phyloP scores from a whole-genome alignment of 2,797 vertebrate species.

The Lemur catta region DNA sequence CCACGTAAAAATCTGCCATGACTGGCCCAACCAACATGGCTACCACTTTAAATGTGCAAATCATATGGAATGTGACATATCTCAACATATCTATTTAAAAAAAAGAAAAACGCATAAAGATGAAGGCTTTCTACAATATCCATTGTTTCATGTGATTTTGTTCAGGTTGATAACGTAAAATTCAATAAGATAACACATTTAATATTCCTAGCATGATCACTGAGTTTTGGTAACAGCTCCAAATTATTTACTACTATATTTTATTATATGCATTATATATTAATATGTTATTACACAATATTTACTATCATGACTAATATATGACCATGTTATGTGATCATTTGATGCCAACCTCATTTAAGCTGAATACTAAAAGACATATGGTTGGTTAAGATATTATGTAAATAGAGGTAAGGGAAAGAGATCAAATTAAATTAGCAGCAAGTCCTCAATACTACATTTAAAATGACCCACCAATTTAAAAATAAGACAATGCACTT shows the following conservation, averaged over 20 bases:
- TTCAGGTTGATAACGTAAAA: not conserved
- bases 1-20: not conserved
- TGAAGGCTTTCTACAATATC: not conserved
- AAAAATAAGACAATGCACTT: constrained; percentile 58
- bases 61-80: not conserved
- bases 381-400: not conserved
- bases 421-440: not conserved
- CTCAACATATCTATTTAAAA: not conserved
- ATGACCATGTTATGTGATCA: not conserved
- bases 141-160: not conserved
- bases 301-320: not conserved
- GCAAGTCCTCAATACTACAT: not conserved
- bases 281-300: not conserved
- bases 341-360: not conserved
- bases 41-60: not conserved
- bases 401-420: not conserved
- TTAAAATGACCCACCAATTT: constrained; percentile 48
- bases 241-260: not conserved
- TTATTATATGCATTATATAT: not conserved
- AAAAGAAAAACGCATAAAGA: not conserved
- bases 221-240: not conserved
- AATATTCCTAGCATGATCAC: not conserved
- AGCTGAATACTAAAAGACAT: not conserved
- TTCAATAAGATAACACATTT: not conserved
- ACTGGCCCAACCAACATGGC: not conserved